These are phyloP conservation scores for Pomatostomus ruficeps DNA, from an alignment of 2,113 vertebrate species.

Conservation along the genomic window DNA sequence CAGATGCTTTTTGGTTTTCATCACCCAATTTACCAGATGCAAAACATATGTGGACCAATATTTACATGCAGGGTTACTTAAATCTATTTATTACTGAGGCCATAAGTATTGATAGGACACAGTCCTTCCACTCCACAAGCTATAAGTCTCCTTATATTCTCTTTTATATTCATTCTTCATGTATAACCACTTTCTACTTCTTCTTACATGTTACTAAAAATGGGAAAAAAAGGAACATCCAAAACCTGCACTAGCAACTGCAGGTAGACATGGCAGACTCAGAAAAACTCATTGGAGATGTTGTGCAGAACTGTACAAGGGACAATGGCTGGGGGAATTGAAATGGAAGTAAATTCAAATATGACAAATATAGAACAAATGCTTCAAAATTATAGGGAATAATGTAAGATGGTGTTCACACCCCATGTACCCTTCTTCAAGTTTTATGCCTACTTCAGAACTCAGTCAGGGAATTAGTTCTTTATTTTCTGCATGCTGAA, in stretches of 20 bases:
- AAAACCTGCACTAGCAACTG: not conserved
- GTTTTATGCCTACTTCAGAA: not conserved
- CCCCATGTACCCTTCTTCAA: not conserved
- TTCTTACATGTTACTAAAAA: not conserved
- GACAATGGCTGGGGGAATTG: not conserved
- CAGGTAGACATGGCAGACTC: not conserved
- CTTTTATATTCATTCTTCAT: not conserved
- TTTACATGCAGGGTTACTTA: not conserved
- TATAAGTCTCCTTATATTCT: not conserved
- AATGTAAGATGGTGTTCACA: not conserved
- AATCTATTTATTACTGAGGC: not conserved
- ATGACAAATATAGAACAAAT: not conserved
- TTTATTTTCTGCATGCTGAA: not conserved
- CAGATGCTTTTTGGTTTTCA: not conserved
- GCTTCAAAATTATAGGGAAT: not conserved
- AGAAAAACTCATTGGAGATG: not conserved
- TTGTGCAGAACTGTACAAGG: not conserved
- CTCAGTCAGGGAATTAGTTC: not conserved
- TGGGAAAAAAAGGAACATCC: not conserved
- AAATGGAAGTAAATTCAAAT: not conserved
- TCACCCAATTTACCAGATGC: not conserved
- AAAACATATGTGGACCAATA: not conserved
- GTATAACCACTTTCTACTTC: not conserved
- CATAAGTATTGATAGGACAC: not conserved
- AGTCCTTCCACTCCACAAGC: not conserved